A percentile compares a stretch with the other conserved stretches of the same genome.
Evolutionary conservation across 2,797 vertebrate genomes (phyloP).

Genomic region (Cirrhinus molitorella): DNA sequence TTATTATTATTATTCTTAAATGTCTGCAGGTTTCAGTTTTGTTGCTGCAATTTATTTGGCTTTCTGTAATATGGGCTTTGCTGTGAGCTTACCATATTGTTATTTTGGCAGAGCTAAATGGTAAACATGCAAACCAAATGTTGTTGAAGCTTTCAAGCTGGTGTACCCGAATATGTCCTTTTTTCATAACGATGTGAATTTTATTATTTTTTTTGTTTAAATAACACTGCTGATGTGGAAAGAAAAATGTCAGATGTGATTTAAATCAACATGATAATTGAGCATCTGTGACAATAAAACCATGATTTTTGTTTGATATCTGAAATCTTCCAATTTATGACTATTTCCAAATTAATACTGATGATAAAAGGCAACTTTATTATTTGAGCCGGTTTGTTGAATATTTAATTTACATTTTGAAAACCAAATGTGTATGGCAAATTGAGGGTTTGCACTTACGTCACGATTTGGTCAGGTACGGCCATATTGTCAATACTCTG

Average conservation of each 20-base stretch:
- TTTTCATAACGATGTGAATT: background rate
- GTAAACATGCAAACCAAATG: background rate
- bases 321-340: background rate
- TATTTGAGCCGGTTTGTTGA: background rate
- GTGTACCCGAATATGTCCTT: background rate
- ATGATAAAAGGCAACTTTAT: background rate
- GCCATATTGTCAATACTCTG: no score
- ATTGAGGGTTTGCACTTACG: no score
- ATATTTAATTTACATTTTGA: no score
- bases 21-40: background rate
- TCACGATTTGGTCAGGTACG: no score
- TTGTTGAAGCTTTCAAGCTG: background rate
- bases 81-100: background rate
- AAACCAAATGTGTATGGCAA: no score
- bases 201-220: background rate
- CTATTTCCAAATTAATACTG: background rate
- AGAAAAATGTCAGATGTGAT: background rate
- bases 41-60: background rate
- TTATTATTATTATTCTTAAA: background rate
- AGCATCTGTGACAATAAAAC: conserved; percentile 12
- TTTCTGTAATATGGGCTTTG: background rate
- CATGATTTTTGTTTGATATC: background rate
- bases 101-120: background rate
- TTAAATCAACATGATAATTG: background rate
- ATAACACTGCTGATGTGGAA: background rate